Evolutionary conservation across 1,140 invertebrate species (phyloP), one percentile per base, ranked within the genome.

Genomic region (Hetaerina americana): DNA sequence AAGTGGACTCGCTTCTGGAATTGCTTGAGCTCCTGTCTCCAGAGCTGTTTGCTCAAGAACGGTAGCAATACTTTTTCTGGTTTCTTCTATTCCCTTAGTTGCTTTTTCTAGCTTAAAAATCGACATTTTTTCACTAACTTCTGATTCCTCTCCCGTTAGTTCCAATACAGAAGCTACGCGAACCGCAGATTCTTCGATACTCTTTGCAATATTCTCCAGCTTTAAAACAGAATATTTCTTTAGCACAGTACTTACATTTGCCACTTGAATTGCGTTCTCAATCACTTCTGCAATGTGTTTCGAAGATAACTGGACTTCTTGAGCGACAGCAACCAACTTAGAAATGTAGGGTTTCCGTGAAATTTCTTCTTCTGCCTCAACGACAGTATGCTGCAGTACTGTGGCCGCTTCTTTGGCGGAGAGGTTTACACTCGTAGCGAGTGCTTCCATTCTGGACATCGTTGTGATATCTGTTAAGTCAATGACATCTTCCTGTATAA

Each of bases 61-160:
- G 57, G 71, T 67, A 73, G 70, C 22, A 68, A 27, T 0, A 72
- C 22, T 15, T 31, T 68, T 68, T 72, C 66, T 72, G 68, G 31
- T 12, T 6, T 28, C 70, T 68, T 70, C 24, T 5, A 31, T 10
- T 18, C 71, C 40, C 26, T 72, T 24, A 26, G 25, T 25, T 3
- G 18, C 67, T 15, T 68, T 25, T 24, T 26, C 67, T 1, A 57
- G 15, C 3, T 2, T 57, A 57, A 57, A 57, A 5, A 57, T 57
- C 15, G 15, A 18, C 15, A 57, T n/a, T n/a, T 57, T 57, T 10
- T 57, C 40, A 12, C 15, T 12, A 57, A 57, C 22, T 3, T 12
- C 40, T 18, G 22, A 12, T 18, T 57, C 2, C 22, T 18, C 15
- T 2, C 40, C 40, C 15, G 40, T 57, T 1, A 18, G 40, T 12